Evolutionary conservation across 1,140 invertebrate genomes (phyloP).

Genomic region (Ephestia elutella): DNA sequence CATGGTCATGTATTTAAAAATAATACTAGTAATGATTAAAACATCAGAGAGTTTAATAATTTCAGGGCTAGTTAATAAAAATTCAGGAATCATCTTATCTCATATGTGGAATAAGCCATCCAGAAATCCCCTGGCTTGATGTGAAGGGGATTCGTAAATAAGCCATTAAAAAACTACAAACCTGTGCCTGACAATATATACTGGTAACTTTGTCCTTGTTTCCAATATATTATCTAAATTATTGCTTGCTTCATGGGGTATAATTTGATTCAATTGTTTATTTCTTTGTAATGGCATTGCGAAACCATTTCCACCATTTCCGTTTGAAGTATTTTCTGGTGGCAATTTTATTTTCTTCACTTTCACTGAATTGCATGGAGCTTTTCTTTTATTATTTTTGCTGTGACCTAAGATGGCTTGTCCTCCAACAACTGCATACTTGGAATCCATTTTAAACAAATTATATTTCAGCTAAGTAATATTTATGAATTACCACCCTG

Average conservation of each 20-base stretch:
- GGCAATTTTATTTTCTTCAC: constrained; percentile 48
- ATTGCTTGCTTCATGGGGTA: constrained; percentile 17
- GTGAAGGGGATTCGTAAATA: no score
- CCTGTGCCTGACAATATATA: constrained; percentile 47
- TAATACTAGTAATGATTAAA: no score
- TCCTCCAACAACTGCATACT: constrained; percentile 46
- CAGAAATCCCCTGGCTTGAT: no score
- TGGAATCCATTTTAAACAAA: constrained; percentile 58
- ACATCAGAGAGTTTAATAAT: no score
- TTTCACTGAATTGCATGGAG: constrained; percentile 21
- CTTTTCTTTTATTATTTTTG: neutral
- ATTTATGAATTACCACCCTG: no score
- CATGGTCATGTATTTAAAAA: no score
- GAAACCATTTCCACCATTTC: neutral
- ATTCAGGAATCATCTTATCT: no score
- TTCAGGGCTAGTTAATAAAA: no score
- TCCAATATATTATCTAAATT: constrained; percentile 39
- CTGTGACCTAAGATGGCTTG: neutral
- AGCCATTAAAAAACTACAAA: no score
- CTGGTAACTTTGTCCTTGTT: constrained; percentile 47
- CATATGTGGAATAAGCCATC: no score
- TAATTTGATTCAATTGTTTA: constrained; percentile 18
- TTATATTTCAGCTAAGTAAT: no score
- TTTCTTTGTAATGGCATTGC: neutral
- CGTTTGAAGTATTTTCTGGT: constrained; percentile 19